These are phyloP conservation scores for Diachrysia chrysitis DNA, from an alignment of 2,888 invertebrate genomes.

Conservation along the genomic window DNA sequence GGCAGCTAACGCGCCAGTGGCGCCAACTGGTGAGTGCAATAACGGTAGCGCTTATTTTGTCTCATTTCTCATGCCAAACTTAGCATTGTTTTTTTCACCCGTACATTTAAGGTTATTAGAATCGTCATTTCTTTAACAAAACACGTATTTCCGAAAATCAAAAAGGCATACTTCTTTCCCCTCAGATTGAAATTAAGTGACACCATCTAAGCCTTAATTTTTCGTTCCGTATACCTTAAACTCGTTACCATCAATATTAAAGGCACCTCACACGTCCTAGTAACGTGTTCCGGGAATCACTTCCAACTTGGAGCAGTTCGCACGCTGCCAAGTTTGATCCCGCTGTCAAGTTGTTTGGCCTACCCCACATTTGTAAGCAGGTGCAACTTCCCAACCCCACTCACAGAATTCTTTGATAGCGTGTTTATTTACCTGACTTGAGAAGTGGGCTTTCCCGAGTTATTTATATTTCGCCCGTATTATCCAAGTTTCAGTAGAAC, in stretches of 20 bases:
- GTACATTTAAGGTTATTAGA: no score
- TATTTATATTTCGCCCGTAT: constrained; percentile 58
- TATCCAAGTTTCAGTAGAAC: constrained; percentile 43
- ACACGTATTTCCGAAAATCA: no score
- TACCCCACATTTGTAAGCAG: constrained; percentile 55
- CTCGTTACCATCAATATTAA: not conserved
- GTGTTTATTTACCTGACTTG: constrained; percentile 57
- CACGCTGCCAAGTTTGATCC: constrained; percentile 29
- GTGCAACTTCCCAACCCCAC: constrained; percentile 58
- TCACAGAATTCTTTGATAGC: constrained; percentile 57
- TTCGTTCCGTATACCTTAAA: not conserved
- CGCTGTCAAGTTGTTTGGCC: constrained; percentile 53
- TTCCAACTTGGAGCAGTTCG: constrained; percentile 33
- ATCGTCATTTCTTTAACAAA: no score
- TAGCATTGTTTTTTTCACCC: no score
- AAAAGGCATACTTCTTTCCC: not conserved
- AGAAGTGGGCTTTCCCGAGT: constrained; percentile 38
- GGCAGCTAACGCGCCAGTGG: no score
- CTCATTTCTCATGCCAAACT: no score
- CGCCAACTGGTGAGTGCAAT: no score
- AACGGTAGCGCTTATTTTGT: no score
- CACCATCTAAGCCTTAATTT: not conserved
- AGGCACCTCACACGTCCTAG: not conserved
- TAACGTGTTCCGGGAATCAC: constrained; percentile 26
- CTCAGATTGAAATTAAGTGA: not conserved